Percentiles rank a stretch among this genome's conserved stretches.
Evolutionary conservation across 2,113 vertebrate genomes (phyloP).

Genomic region (Laticauda colubrina): DNA sequence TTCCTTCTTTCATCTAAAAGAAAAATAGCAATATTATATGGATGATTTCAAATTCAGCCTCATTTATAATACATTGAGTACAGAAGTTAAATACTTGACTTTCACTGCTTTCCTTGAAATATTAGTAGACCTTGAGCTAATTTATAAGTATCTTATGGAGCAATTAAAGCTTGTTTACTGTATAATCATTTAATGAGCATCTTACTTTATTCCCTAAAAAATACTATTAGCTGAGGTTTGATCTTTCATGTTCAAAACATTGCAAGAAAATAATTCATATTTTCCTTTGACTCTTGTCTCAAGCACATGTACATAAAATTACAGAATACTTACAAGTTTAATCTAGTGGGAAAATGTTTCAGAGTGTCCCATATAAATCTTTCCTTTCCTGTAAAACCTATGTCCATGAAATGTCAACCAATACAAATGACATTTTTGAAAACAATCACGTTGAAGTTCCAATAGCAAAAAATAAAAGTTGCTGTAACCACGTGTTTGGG

Average conservation of each 20-base stretch:
- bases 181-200: background rate
- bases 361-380: background rate
- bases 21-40: conserved; percentile 22
- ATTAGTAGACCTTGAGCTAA: background rate
- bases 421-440: background rate
- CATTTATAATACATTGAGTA: background rate
- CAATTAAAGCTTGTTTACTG: background rate
- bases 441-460: background rate
- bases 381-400: background rate
- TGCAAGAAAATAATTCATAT: background rate
- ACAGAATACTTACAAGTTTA: background rate
- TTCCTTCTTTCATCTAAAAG: conserved; percentile 95
- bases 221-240: background rate
- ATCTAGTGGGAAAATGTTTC: background rate
- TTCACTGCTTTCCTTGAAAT: background rate
- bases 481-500: conserved; percentile 58
- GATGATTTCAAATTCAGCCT: background rate
- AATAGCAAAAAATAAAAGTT: background rate
- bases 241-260: background rate
- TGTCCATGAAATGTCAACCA: background rate
- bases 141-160: background rate
- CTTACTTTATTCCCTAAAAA: background rate
- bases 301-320: background rate
- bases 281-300: background rate
- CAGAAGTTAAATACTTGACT: background rate